Conservation (phyloP, 2,113 vertebrate genomes). For the Menura novaehollandiae region DNA sequence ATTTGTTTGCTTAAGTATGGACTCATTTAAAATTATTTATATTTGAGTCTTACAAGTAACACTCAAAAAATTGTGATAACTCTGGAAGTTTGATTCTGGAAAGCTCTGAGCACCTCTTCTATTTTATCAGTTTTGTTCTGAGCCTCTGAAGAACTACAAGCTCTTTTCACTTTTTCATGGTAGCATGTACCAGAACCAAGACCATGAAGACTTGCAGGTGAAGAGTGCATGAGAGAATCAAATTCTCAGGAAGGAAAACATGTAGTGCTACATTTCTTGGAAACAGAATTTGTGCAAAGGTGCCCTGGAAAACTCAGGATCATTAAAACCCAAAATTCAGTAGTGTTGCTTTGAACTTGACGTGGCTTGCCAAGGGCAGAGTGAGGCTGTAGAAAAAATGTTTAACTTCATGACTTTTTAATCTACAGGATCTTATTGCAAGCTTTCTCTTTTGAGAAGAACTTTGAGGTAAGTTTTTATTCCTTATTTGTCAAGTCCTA, state of each 20-base stretch:
- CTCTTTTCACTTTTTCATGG: neutral
- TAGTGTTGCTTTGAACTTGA: neutral
- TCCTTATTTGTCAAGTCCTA: neutral
- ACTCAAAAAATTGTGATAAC: neutral
- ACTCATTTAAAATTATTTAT: neutral
- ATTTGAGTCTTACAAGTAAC: neutral
- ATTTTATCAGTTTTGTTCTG: neutral
- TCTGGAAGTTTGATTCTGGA: neutral
- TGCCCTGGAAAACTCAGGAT: neutral
- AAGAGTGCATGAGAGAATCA: neutral
- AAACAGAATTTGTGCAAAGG: neutral
- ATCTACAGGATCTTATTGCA: slow-evolving; percentile 81
- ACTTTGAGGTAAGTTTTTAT: slow-evolving; percentile 77
- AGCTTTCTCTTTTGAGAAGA: slow-evolving; percentile 78
- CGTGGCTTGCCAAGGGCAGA: neutral
- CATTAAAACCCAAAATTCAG: neutral
- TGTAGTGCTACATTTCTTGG: neutral
- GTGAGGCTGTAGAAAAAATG: neutral
- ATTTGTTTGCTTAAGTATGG: neutral
- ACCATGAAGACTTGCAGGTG: neutral
- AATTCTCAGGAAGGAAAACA: neutral
- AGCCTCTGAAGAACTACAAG: neutral
- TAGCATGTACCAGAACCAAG: neutral
- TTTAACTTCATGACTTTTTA: slow-evolving; percentile 30
- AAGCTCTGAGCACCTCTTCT: neutral